These are phyloP conservation scores for Notolabrus celidotus DNA, from an alignment of 2,797 vertebrate species.

Conservation along the genomic window DNA sequence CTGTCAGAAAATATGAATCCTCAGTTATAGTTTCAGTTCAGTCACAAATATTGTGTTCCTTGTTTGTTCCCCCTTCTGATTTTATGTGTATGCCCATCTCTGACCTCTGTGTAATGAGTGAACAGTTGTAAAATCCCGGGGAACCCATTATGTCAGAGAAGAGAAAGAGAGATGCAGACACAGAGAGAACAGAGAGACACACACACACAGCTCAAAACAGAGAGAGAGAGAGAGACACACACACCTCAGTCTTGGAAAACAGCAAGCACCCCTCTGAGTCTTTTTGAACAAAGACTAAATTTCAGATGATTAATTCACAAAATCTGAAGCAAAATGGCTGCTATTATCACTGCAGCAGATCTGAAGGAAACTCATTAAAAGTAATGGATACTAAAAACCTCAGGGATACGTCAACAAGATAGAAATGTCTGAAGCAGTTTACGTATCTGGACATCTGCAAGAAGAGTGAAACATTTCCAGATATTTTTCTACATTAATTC, in stretches of 20 bases:
- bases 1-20: neutral
- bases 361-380: slow-evolving; percentile 57
- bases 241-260: slow-evolving; percentile 18
- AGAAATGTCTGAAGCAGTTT: slow-evolving; percentile 6
- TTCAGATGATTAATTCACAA: slow-evolving; percentile 67
- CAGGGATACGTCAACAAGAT: slow-evolving; percentile 5
- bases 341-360: slow-evolving; percentile 48
- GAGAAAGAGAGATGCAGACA: slow-evolving; percentile 17
- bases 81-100: slow-evolving; percentile 9
- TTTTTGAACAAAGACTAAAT: slow-evolving; percentile 51
- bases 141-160: slow-evolving; percentile 40
- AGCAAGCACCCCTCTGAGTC: slow-evolving; percentile 19
- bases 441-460: neutral
- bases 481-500: neutral
- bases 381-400: slow-evolving; percentile 60
- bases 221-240: slow-evolving; percentile 15
- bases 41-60: neutral
- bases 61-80: neutral
- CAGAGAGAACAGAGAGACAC: slow-evolving; percentile 11
- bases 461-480: slow-evolving; percentile 5
- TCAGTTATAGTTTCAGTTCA: neutral
- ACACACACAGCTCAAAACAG: neutral
- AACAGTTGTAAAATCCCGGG: slow-evolving; percentile 12
- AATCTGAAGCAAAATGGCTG: slow-evolving; percentile 56
- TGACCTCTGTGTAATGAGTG: slow-evolving; percentile 30